Conservation (phyloP, 2,888 invertebrate genomes). For the Cenopis cana region DNA sequence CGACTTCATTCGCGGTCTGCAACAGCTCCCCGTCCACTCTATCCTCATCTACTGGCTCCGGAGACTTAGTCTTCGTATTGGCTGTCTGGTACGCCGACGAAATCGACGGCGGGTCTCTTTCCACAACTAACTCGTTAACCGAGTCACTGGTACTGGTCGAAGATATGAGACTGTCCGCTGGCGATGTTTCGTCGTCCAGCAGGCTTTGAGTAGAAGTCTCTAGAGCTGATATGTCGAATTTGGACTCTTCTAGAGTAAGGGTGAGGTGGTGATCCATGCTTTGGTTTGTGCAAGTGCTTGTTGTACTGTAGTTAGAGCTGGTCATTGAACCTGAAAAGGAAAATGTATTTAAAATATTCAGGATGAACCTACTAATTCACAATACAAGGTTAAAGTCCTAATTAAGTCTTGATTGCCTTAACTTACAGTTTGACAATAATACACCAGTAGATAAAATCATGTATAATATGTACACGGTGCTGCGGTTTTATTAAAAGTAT, state of each 20-base stretch:
- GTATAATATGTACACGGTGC: neutral
- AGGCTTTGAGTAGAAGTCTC: conserved; percentile 88
- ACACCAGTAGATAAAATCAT: neutral
- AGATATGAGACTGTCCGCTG: conserved; percentile 91
- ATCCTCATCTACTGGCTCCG: conserved; percentile 67
- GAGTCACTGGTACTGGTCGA: conserved; percentile 87
- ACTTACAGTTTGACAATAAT: neutral
- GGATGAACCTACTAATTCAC: too few relatives aligned
- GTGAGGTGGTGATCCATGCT: conserved; percentile 82
- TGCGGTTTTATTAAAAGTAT: neutral
- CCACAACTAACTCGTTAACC: conserved; percentile 81
- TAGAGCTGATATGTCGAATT: conserved; percentile 90
- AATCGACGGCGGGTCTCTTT: conserved; percentile 75
- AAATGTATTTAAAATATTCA: too few relatives aligned
- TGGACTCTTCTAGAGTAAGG: conserved; percentile 89
- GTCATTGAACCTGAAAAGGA: conserved; percentile 76
- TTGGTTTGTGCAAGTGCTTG: conserved; percentile 80
- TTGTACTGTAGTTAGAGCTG: conserved; percentile 82
- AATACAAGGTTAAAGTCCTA: too few relatives aligned
- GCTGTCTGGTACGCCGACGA: conserved; percentile 81
- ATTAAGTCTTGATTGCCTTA: too few relatives aligned
- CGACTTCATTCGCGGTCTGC: conserved; percentile 66
- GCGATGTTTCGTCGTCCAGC: conserved; percentile 93
- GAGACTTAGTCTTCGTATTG: conserved; percentile 83
- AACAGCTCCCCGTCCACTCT: conserved; percentile 69